Evolutionary conservation across 2,113 vertebrate species (phyloP).

Genomic region (Prinia subflava): DNA sequence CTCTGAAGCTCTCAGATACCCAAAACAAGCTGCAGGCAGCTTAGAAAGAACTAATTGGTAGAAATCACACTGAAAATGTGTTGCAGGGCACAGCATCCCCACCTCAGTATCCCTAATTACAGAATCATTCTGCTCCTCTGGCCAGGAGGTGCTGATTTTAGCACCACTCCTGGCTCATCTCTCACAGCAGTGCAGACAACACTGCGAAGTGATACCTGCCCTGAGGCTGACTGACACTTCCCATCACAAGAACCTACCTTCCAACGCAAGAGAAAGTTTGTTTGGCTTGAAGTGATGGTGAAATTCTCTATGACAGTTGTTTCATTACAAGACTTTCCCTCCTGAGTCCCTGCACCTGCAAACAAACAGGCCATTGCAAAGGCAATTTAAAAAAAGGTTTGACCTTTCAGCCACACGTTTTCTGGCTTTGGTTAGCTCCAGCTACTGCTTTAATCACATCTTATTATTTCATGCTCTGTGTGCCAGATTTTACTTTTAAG

Average conservation of each 20-base stretch:
- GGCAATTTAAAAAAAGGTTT: background rate
- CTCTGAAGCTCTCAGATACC: background rate
- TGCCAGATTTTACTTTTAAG: slow-evolving; percentile 32
- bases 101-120: background rate
- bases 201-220: background rate
- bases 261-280: background rate
- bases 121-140: background rate
- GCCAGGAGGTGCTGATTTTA: background rate
- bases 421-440: background rate
- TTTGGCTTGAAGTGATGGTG: background rate
- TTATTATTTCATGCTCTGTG: background rate
- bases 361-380: background rate
- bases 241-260: background rate
- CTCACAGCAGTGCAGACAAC: background rate
- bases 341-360: background rate
- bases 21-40: background rate
- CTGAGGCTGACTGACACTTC: background rate
- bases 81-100: background rate
- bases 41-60: background rate
- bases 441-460: slow-evolving; percentile 10
- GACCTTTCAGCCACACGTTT: slow-evolving; percentile 11
- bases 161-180: background rate
- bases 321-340: background rate
- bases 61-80: background rate
- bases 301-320: background rate